Evolutionary conservation across 1,140 invertebrate species (phyloP).

Genomic region (Parapsyche elsis): DNA sequence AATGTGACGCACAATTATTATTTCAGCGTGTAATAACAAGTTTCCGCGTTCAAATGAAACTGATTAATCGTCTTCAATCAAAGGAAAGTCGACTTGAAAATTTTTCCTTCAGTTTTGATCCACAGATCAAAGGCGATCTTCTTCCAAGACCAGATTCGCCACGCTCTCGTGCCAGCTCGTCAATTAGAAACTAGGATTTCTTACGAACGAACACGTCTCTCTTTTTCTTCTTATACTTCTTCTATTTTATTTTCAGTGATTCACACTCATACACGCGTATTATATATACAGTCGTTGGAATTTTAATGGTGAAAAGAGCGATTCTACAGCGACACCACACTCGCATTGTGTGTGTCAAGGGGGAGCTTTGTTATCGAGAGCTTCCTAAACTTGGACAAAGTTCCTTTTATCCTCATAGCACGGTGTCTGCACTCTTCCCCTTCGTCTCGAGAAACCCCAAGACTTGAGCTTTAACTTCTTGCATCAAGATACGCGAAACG

Average conservation of each 20-base stretch:
- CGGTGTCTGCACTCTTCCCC: conserved; percentile 37
- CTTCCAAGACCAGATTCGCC: neutral
- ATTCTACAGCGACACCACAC: neutral
- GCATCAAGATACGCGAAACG: conserved; percentile 52
- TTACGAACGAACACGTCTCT: neutral
- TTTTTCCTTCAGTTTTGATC: conserved; percentile 16
- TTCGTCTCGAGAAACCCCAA: conserved; percentile 29
- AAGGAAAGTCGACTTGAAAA: neutral
- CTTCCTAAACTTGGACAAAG: conserved; percentile 45
- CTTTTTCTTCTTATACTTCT: neutral
- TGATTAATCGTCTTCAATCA: conserved; percentile 32
- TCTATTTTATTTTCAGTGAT: no score
- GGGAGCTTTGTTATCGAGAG: conserved; percentile 52
- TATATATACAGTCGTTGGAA: neutral
- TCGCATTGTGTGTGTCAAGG: conserved; percentile 44
- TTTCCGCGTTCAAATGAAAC: conserved; percentile 20
- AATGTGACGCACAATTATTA: no score
- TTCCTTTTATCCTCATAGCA: conserved; percentile 42
- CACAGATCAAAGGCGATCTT: conserved; percentile 15
- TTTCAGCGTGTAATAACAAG: neutral
- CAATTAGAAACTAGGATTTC: neutral
- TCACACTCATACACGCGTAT: no score
- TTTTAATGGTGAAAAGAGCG: neutral
- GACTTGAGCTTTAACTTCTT: conserved; percentile 39
- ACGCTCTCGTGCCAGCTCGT: neutral